These are phyloP conservation scores for Acanthis flammea DNA, from an alignment of 2,797 vertebrate species.

Conservation along the genomic window DNA sequence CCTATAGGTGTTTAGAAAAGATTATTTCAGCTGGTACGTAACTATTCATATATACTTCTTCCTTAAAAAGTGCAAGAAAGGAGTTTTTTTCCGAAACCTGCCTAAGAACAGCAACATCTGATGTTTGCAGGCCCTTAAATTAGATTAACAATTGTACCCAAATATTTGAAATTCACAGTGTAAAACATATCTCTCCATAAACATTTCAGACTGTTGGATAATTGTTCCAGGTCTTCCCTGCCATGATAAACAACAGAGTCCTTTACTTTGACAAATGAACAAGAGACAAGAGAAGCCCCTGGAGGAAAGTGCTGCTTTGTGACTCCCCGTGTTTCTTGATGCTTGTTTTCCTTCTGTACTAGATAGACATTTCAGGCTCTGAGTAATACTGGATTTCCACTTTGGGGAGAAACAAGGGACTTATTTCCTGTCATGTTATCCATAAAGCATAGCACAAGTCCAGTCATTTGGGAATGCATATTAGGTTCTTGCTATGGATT, in stretches of 20 bases:
- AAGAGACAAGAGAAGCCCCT: neutral
- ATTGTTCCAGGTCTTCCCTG: neutral
- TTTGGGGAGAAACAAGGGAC: neutral
- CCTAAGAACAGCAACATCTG: neutral
- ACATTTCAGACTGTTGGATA: neutral
- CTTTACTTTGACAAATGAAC: neutral
- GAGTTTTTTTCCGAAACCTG: accelerated
- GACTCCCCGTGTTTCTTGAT: neutral
- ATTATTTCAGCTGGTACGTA: neutral
- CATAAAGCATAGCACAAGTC: neutral
- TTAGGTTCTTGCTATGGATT: neutral
- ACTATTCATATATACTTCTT: neutral
- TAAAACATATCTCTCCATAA: neutral
- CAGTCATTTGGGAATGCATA: neutral
- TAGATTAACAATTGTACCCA: neutral
- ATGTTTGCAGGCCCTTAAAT: neutral
- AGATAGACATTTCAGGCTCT: neutral
- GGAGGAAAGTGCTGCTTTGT: neutral
- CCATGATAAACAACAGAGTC: neutral
- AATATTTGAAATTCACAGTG: neutral
- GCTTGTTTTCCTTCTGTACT: neutral
- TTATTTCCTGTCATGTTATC: neutral
- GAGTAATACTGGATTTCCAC: neutral
- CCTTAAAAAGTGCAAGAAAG: neutral
- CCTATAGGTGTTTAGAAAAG: neutral